Evolutionary conservation across 2,113 vertebrate genomes (phyloP).

Genomic region (Siniperca knerii): DNA sequence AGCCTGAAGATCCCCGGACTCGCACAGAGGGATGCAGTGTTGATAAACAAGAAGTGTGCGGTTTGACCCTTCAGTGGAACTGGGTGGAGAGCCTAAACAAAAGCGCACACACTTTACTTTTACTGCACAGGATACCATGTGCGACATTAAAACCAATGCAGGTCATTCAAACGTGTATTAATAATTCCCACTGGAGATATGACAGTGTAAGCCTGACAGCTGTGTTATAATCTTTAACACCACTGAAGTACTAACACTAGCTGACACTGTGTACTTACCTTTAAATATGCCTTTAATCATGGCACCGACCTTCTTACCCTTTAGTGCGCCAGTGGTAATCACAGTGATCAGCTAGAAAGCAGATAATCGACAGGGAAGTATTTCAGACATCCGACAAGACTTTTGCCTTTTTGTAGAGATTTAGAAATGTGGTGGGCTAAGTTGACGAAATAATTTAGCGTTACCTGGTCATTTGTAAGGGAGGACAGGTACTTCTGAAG

Average conservation of each 20-base stretch:
- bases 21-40: slow-evolving; percentile 90
- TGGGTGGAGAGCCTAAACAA: slow-evolving; percentile 88
- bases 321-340: slow-evolving; percentile 88
- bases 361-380: background rate
- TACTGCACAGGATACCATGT: background rate
- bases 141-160: background rate
- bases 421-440: background rate
- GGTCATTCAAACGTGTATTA: background rate
- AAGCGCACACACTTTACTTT: background rate
- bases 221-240: background rate
- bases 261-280: slow-evolving; percentile 81
- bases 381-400: background rate
- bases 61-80: slow-evolving; percentile 82
- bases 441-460: background rate
- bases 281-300: slow-evolving; percentile 91
- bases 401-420: background rate
- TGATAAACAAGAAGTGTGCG: slow-evolving; percentile 90
- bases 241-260: background rate
- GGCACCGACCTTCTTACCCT: slow-evolving; percentile 85
- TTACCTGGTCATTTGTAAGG: slow-evolving; percentile 77
- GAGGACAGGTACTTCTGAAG: slow-evolving; percentile 81
- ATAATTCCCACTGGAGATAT: background rate
- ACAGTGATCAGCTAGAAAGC: slow-evolving; percentile 81
- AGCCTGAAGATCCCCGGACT: slow-evolving; percentile 92
- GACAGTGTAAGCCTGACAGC: background rate